Base-by-base conservation (phyloP, 2,888 invertebrate species). In the Ochropleura leucogaster region DNA sequence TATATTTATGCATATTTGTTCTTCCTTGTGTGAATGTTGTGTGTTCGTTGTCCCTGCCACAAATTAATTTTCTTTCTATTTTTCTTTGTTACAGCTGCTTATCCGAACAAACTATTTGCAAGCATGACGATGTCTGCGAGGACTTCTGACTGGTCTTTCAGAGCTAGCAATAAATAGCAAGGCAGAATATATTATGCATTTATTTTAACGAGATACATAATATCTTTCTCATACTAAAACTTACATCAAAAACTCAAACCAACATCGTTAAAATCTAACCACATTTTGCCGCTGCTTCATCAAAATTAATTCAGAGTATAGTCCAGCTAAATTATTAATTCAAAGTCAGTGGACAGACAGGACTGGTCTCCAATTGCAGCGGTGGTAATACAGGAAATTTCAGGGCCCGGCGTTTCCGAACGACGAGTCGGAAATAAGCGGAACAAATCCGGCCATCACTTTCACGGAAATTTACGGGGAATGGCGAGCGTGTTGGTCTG, bases 401-500 rank as follows among this genome's bases (percentile, higher is more conserved):
- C 89, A 76, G 86, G 86, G 79, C 30, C 30, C 72, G 80, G 82
- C 82, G 79, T 86, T 89, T 91, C 90, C 91, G 91, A 87, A 87
- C 44, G 83, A 51, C 59, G 78, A 68, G 84, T 83, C 90, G 89
- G 92, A 90, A 89, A 87, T 90, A 90, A 87, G 88, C 90, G 89
- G 88, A 89, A 91, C 87, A 90, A 91, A 91, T 91, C 91, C 89
- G 85, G 86, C 84, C 85, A 82, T 87, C 89, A 88, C 85, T 90
- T 90, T 74, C 40, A 68, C 18, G 60, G 63, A 49, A 74, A 81
- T 30, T 74, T 65, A 87, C 80, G 76, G 80, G 40, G 30, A 84
- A 3, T 46, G 72, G 46, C 71, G 66, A 82, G 69, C 82, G 40
- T 71, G 68, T 10, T 53, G 47, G 44, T 3, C 0, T 55, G 14